Evolutionary conservation across 1,140 invertebrate species (phyloP), one percentile per base, ranked within the genome.

Genomic region (Ooceraea biroi): DNA sequence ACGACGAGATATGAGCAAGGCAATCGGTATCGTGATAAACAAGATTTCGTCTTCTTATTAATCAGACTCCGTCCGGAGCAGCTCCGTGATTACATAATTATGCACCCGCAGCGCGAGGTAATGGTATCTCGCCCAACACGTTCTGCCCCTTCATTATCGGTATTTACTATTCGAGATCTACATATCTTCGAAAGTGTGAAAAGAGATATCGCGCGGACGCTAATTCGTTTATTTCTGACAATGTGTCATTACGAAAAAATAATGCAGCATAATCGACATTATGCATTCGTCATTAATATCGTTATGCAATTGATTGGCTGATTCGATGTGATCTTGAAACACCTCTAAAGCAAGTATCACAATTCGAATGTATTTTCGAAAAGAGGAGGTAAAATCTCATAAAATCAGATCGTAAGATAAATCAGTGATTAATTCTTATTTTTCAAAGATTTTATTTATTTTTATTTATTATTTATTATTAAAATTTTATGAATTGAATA

Each of bases 31-130:
- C 52, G 48, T 14, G 76, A 65, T 60, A 85, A 86, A 85, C 65
- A 85, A 14, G n/a, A 30, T 86, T 77, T 86, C 68, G 78, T 66
- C 71, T 60, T 72, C 80, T 86, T 86, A 87, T 83, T 87, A 83
- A 87, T 86, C 86, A 65, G 25, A 48, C 44, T 55, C n/a, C 80
- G 85, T 65, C 22, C 63, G 17, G 4, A n/a, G 36, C 58, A 77
- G 52, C 50, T 60, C 36, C 48, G 44, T 86, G 80, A 87, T 87
- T 86, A 78, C 66, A 66, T 83, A 86, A 87, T 87, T 86, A 86
- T 58, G 84, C 57, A 80, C 22, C 30, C 57, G n/a, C 71, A 58
- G 36, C 72, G 69, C 71, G 30, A 77, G 57, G 57, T 87, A 86
- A 87, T 87, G 58, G 46, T 46, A 86, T 30, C 44, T 57, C 58